These are phyloP conservation scores for Mechanitis messenoides DNA, from an alignment of 2,888 invertebrate genomes.

Conservation along the genomic window DNA sequence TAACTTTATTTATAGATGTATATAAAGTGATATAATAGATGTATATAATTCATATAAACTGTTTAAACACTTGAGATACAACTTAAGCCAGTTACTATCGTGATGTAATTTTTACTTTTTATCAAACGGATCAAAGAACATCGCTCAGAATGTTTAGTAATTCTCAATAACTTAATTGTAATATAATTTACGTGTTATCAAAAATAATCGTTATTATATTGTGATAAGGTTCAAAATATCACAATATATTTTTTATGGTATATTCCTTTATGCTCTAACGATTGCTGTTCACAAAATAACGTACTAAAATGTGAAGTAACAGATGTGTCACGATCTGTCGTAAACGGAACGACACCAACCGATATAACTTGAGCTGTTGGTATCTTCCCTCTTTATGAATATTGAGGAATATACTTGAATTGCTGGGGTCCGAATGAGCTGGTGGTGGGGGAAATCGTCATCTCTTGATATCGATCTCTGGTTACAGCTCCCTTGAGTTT, in stretches of 20 bases:
- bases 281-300: conserved; percentile 50
- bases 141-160: background rate
- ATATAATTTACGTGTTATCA: background rate
- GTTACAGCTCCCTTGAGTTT: conserved; percentile 64
- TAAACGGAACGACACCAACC: conserved; percentile 63
- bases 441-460: conserved; percentile 60
- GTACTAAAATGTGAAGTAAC: conserved; percentile 65
- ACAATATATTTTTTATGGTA: background rate
- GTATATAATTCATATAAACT: no score
- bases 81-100: background rate
- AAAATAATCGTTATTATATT: background rate
- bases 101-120: background rate
- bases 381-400: conserved; percentile 36
- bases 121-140: background rate
- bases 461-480: conserved; percentile 73
- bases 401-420: conserved; percentile 36
- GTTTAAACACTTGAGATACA: no score
- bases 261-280: conserved; percentile 27
- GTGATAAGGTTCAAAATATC: background rate
- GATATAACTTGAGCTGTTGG: conserved; percentile 43
- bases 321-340: conserved; percentile 70
- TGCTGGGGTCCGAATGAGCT: conserved; percentile 50
- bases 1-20: no score
- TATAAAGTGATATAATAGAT: no score
- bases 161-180: background rate